phyloP scores from a whole-genome alignment of 2,797 vertebrate species.

The Babyrousa celebensis region DNA sequence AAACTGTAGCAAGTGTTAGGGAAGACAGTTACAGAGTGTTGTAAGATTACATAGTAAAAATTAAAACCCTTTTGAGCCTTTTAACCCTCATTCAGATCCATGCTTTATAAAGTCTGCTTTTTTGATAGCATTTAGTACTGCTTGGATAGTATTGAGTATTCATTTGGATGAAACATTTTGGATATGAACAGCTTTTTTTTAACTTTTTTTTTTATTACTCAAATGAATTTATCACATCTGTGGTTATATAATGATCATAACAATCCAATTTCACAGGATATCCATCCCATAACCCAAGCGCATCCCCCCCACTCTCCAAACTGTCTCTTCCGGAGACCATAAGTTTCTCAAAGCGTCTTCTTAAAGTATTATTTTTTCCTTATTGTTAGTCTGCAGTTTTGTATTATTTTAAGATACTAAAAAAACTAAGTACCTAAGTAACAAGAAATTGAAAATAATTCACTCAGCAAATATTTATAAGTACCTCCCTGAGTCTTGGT shows the following conservation, averaged over 20 bases:
- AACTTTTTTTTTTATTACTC: too few species aligned
- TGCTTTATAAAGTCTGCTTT: conserved; percentile 57
- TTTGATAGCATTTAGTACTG: conserved; percentile 4
- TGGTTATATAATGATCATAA: too few species aligned
- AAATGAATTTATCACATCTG: too few species aligned
- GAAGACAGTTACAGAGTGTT: conserved; percentile 6
- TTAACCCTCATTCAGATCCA: neutral
- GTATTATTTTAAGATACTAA: conserved; percentile 59
- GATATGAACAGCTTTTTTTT: neutral
- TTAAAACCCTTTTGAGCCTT: neutral
- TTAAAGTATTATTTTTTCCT: conserved; percentile 53
- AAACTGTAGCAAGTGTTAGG: neutral
- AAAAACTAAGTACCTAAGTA: conserved; percentile 20
- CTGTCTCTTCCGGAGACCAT: too few species aligned
- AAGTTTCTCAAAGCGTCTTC: neutral
- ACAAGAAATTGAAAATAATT: conserved; percentile 15
- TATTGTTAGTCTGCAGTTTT: conserved; percentile 10
- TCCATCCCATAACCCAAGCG: too few species aligned
- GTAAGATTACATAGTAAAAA: conserved; percentile 12
- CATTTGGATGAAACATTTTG: neutral
- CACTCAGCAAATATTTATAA: conserved; percentile 7
- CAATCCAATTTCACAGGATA: too few species aligned
- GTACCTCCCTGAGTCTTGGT: neutral
- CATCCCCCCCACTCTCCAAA: too few species aligned
- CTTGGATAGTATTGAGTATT: neutral